Evolutionary conservation across 2,113 vertebrate genomes (phyloP).

Genomic region (Colistium nudipinnis): DNA sequence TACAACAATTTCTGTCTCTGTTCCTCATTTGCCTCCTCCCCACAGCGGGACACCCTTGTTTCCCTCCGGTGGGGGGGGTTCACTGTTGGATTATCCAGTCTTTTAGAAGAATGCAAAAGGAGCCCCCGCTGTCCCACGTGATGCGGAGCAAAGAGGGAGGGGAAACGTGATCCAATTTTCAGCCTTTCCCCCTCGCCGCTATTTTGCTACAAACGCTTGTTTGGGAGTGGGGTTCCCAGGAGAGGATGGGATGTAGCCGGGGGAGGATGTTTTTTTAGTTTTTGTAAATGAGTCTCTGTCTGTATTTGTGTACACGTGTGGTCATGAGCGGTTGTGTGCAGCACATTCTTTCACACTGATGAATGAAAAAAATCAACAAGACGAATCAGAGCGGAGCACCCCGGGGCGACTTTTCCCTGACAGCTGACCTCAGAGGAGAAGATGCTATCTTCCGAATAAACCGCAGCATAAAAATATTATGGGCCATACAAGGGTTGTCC

Average conservation of each 20-base stretch:
- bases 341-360: slow-evolving; percentile 20
- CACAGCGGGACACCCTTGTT: not conserved
- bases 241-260: slow-evolving; percentile 44
- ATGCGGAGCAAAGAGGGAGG: slow-evolving; percentile 16
- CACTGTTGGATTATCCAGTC: slow-evolving; percentile 56
- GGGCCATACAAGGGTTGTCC: slow-evolving; percentile 43
- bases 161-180: slow-evolving; percentile 67
- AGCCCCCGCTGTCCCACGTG: slow-evolving; percentile 47
- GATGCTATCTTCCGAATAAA: slow-evolving; percentile 10
- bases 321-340: not conserved
- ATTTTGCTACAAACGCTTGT: slow-evolving; percentile 47
- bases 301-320: slow-evolving; percentile 25
- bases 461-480: not conserved
- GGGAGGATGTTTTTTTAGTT: no score
- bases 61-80: slow-evolving; percentile 36
- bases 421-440: no score
- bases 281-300: slow-evolving; percentile 43
- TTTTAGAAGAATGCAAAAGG: slow-evolving; percentile 43
- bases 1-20: slow-evolving; percentile 4
- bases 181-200: slow-evolving; percentile 25
- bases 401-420: slow-evolving; percentile 6
- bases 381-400: not conserved
- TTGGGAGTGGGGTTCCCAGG: slow-evolving; percentile 56
- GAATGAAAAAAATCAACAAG: slow-evolving; percentile 16
- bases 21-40: slow-evolving; percentile 4